phyloP scores from a whole-genome alignment of 2,888 invertebrate genomes.

The Mactromeris polynyma region DNA sequence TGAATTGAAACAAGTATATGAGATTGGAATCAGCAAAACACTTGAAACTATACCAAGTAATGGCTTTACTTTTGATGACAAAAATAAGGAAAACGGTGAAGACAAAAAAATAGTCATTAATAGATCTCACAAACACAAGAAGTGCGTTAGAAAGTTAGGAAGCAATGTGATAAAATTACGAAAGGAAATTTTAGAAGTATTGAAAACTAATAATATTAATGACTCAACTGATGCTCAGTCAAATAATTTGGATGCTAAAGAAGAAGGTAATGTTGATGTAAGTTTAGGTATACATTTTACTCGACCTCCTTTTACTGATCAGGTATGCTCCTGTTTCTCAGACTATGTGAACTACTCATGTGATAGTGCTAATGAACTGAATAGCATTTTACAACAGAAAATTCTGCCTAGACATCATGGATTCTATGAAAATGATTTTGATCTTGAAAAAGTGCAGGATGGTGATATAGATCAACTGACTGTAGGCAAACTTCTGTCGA shows the following conservation, averaged over 20 bases:
- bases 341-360: slow-evolving; percentile 68
- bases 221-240: neutral
- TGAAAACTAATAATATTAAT: slow-evolving; percentile 46
- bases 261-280: slow-evolving; percentile 29
- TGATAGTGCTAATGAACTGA: slow-evolving; percentile 62
- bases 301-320: slow-evolving; percentile 45
- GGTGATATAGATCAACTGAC: slow-evolving; percentile 59
- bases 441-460: slow-evolving; percentile 47
- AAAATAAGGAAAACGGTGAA: slow-evolving; percentile 10
- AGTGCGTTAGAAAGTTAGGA: slow-evolving; percentile 34
- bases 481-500: slow-evolving; percentile 58
- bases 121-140: slow-evolving; percentile 25
- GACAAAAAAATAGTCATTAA: slow-evolving; percentile 2
- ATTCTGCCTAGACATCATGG: slow-evolving; percentile 59
- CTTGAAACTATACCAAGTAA: slow-evolving; percentile 23
- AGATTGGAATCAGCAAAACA: slow-evolving; percentile 41
- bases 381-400: slow-evolving; percentile 49
- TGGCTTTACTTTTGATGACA: slow-evolving; percentile 26
- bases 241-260: slow-evolving; percentile 22
- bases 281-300: slow-evolving; percentile 42
- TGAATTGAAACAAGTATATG: slow-evolving; percentile 51
- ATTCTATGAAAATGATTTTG: slow-evolving; percentile 63
- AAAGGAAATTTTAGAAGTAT: slow-evolving; percentile 51
- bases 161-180: slow-evolving; percentile 47
- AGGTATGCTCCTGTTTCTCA: slow-evolving; percentile 59